Percentiles rank a stretch among this genome's conserved stretches.
Conservation (phyloP, 2,888 invertebrate genomes). For the Tillus elongatus region DNA sequence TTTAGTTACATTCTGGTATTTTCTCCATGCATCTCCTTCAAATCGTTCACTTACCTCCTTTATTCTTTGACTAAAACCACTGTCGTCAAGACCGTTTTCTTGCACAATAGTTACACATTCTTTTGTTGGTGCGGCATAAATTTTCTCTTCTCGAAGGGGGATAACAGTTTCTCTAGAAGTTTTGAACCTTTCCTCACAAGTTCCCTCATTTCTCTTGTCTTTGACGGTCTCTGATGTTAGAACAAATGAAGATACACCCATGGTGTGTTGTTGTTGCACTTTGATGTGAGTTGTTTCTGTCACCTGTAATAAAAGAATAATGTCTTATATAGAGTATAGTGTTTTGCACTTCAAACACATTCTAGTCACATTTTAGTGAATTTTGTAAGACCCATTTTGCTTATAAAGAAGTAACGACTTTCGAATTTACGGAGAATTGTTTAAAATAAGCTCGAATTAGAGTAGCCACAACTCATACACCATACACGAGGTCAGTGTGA, state of each 20-base stretch:
- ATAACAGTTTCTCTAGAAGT: conserved; percentile 13
- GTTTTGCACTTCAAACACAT: no score
- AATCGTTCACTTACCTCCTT: conserved; percentile 44
- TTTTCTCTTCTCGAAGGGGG: conserved; percentile 8
- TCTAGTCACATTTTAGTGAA: no score
- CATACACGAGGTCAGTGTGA: no score
- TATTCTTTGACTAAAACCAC: conserved; percentile 38
- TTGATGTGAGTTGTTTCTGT: conserved; percentile 46
- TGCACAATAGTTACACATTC: no score
- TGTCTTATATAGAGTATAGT: no score
- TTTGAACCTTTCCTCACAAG: conserved; percentile 6
- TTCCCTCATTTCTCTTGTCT: conserved; percentile 33
- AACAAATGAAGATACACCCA: conserved; percentile 48
- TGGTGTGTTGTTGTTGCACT: conserved; percentile 45
- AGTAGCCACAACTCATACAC: no score
- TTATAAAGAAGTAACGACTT: no score
- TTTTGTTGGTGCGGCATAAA: no score
- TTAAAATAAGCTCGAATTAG: no score
- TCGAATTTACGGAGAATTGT: no score
- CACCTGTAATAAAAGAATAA: conserved; percentile 44
- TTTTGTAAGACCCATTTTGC: no score
- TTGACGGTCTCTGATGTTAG: conserved; percentile 44
- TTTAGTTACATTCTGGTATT: conserved; percentile 46
- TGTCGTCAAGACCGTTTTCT: conserved; percentile 31
- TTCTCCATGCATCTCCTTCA: conserved; percentile 42